A percentile compares a stretch with the other conserved stretches of the same genome.
phyloP scores from a whole-genome alignment of 2,113 vertebrate genomes.

The Australoheros scitulus region DNA sequence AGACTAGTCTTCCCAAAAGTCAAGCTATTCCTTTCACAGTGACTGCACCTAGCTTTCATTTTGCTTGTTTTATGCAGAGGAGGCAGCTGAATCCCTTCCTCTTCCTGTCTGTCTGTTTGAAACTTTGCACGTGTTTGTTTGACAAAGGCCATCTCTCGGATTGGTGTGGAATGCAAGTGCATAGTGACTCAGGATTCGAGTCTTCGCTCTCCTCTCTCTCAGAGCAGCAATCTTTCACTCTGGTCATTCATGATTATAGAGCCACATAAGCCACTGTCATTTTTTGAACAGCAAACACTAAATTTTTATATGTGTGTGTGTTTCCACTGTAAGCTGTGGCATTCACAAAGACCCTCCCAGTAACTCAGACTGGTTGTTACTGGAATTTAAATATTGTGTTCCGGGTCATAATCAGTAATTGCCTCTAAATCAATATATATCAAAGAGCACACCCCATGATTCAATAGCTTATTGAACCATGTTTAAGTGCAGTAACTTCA shows the following conservation, averaged over 20 bases:
- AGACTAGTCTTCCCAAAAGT: neutral
- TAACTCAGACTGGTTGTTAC: neutral
- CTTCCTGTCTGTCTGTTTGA: slow-evolving; percentile 40
- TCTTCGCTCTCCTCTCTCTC: neutral
- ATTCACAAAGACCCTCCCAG: neutral
- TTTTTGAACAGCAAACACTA: slow-evolving; percentile 11
- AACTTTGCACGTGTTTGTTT: slow-evolving; percentile 60
- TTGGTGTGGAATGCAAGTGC: slow-evolving; percentile 69
- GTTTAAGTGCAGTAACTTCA: neutral
- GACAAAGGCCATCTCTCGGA: slow-evolving; percentile 68
- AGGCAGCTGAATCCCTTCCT: slow-evolving; percentile 9
- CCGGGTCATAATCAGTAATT: neutral
- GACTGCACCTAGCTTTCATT: neutral
- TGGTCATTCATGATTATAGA: slow-evolving; percentile 3
- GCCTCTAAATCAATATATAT: neutral
- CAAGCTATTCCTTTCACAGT: neutral
- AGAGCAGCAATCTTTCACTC: slow-evolving; percentile 5
- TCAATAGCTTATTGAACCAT: neutral
- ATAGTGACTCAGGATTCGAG: slow-evolving; percentile 19
- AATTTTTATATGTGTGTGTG: slow-evolving; percentile 25
- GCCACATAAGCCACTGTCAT: neutral
- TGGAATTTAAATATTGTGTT: neutral
- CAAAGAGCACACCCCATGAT: neutral
- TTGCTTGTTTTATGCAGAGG: neutral
- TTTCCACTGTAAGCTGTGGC: neutral